Conservation (phyloP, 2,888 invertebrate genomes). For the Coenonympha arcania region DNA sequence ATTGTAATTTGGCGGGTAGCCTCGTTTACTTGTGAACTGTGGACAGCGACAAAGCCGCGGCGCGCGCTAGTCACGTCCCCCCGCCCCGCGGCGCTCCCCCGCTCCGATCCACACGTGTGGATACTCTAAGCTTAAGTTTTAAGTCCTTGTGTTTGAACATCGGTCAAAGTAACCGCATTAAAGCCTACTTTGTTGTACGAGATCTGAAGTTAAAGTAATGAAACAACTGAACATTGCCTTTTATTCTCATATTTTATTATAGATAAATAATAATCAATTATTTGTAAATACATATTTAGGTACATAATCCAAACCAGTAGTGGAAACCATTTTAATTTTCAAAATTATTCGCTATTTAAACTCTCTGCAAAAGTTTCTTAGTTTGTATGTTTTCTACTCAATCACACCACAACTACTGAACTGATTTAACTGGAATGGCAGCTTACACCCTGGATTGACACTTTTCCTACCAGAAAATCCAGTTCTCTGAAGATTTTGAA, state of each 20-base stretch:
- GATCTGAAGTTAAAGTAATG: slow-evolving; percentile 22
- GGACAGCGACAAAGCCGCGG: neutral
- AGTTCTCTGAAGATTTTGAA: too few relatives aligned
- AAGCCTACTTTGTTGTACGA: slow-evolving; percentile 16
- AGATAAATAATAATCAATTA: neutral
- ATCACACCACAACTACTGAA: too few relatives aligned
- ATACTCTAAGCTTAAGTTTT: neutral
- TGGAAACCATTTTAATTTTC: too few relatives aligned
- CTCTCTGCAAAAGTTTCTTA: too few relatives aligned
- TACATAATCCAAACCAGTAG: too few relatives aligned
- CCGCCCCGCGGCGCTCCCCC: neutral
- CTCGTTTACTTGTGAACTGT: too few relatives aligned
- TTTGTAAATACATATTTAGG: neutral
- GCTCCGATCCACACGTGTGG: neutral
- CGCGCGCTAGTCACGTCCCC: slow-evolving; percentile 4
- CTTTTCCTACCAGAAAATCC: too few relatives aligned
- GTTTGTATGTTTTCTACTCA: too few relatives aligned
- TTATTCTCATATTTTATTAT: neutral
- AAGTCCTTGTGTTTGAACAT: neutral
- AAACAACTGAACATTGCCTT: slow-evolving; percentile 12
- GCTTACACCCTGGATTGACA: too few relatives aligned
- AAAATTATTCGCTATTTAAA: too few relatives aligned
- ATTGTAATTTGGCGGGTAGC: too few relatives aligned
- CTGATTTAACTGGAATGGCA: too few relatives aligned
- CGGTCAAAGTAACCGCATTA: neutral